Evolutionary conservation across 1,140 invertebrate species (phyloP), one percentile per base, ranked within the genome.

Genomic region (Antheraea mylitta): DNA sequence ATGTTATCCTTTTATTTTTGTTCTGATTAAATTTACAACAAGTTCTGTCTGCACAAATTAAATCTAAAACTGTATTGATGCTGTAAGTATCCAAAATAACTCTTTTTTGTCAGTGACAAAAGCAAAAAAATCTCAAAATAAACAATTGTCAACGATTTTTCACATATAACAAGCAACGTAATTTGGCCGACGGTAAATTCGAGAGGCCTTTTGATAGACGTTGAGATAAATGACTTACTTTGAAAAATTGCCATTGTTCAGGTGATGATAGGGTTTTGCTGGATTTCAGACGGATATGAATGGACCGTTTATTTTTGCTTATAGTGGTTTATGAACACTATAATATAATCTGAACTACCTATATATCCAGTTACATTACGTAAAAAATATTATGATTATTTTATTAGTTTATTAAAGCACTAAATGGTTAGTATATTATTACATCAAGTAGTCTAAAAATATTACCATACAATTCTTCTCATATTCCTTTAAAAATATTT

Each of bases 141-240:
- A 63, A 63, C 61, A 37, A 63, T 30, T 75, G 80, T 74, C 73
- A 73, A 70, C 71, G 74, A 89, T 90, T 89, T 87, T 88, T 90
- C 85, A 90, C 69, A 74, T 65, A 77, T 87, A 90, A 88, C 87
- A 87, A 88, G 87, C 82, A 60, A 74, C 80, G 79, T 90, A 90
- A 90, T 90, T 30, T 89, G 85, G 84, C 76, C 66, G 74, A 77
- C 59, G 72, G 70, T 67, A 80, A 84, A 89, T 87, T 82, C 83
- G 86, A 88, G 86, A 84, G 79, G 74, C 73, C 76, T 70, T 80
- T 72, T 74, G 36, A 64, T 73, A 77, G 79, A 72, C 73, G 68
- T 69, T 68, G 77, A 86, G 79, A 86, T 71, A 85, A 85, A 86
- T 83, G 79, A 73, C 72, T 69, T 67, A 73, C 73, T 53, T 53